Evolutionary conservation across 2,113 vertebrate genomes (phyloP), one percentile per base, ranked within the genome.

Genomic region (Sterna hirundo): DNA sequence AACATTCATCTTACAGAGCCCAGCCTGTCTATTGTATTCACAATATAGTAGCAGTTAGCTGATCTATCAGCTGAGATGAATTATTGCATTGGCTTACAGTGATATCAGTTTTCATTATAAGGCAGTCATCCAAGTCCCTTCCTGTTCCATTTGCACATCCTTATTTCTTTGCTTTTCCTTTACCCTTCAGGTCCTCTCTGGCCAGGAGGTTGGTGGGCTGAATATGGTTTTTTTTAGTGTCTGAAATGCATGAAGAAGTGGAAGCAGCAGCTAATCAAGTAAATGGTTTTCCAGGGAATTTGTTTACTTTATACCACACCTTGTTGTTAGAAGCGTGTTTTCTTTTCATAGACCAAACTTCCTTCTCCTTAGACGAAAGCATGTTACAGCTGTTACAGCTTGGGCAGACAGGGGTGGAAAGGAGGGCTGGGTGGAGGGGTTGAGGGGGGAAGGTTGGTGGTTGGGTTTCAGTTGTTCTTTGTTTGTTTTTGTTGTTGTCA

Each of bases 61-160:
- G 58, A 85, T 96, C 87, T 93, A 93, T 96, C 95, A 86, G 80
- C 68, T 95, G 83, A 86, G 88, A 84, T 95, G 76, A 95, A 92
- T 96, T 95, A 96, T 95, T 96, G 75, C 85, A 82, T 78, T 82
- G 84, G 78, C 46, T 93, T 94, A 70, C 72, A 76, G 40, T 44
- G 72, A 46, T 94, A 94, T 40, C 79, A 83, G 79, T 94, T 96
- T 95, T 95, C 85, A 88, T 97, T 95, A 90, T 2, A 79, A 38
- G 69, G 91, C 65, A 96, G 49, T 55, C 91, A 93, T 90, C 93
- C 93, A 96, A 90, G 61, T 72, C 71, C 18, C 91, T 78, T 71
- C 49, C 44, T 87, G 36, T 74, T 86, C 85, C 65, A 17, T 76
- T 80, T 94, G 55, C 55, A 94, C 22, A 68, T 78, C 40, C 93